phyloP scores from a whole-genome alignment of 2,888 invertebrate species.

The Drosophila lutescens region DNA sequence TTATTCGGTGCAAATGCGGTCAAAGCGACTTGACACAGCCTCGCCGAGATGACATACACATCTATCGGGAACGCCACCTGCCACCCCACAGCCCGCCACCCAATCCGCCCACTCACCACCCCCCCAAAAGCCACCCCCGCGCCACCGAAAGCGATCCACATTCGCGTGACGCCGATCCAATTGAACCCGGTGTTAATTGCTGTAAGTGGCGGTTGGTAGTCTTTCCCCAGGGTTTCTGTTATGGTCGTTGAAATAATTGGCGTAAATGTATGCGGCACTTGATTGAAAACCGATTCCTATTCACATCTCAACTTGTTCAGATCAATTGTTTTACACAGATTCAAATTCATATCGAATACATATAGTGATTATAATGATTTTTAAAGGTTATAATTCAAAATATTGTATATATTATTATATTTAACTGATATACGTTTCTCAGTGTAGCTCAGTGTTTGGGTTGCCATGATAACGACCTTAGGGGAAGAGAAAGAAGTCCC shows the following conservation, averaged over 20 bases:
- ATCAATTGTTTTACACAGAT: too few species aligned
- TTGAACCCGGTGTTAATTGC: constrained; percentile 72
- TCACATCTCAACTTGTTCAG: too few species aligned
- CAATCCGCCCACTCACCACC: not conserved
- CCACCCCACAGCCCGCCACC: not conserved
- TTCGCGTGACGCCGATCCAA: constrained; percentile 55
- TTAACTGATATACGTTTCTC: not conserved
- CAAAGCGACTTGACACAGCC: not conserved
- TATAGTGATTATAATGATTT: too few species aligned
- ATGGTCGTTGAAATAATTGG: constrained; percentile 56
- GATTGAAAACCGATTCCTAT: constrained; percentile 56
- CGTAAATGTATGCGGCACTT: constrained; percentile 54
- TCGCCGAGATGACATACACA: constrained; percentile 2
- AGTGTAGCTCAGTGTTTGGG: not conserved
- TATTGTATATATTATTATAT: too few species aligned
- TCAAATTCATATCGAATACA: too few species aligned
- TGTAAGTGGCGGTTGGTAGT: constrained; percentile 49
- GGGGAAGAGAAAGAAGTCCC: not conserved
- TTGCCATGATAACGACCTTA: constrained; percentile 18
- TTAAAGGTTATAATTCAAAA: too few species aligned
- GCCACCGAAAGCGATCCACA: not conserved
- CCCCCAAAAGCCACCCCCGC: not conserved
- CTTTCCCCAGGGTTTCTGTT: constrained; percentile 11
- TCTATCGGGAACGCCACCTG: constrained; percentile 1
- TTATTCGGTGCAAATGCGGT: not conserved